Conservation (phyloP, 2,113 vertebrate genomes). For the Nesoenas mayeri region DNA sequence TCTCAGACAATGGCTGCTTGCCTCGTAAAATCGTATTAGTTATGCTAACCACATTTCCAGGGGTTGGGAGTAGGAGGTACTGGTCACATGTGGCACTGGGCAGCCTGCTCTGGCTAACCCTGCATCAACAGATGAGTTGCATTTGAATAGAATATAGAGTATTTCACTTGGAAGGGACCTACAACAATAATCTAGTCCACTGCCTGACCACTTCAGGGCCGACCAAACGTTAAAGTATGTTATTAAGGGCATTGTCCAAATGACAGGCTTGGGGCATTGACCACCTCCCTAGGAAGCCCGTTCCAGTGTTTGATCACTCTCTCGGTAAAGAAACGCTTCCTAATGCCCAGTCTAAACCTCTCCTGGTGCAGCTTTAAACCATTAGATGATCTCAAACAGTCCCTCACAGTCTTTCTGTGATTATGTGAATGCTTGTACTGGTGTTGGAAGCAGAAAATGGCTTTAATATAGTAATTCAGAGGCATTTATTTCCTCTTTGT, state of each 20-base stretch:
- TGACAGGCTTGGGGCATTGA: too few species aligned
- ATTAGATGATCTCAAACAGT: neutral
- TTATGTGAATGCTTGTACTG: neutral
- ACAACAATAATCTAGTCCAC: too few species aligned
- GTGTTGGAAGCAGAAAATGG: neutral
- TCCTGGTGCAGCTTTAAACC: too few species aligned
- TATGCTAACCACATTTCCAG: neutral
- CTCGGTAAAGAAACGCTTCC: too few species aligned
- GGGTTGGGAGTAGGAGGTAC: neutral
- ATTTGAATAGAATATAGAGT: neutral
- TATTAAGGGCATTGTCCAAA: too few species aligned
- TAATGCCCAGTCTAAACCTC: too few species aligned
- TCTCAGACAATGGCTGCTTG: neutral
- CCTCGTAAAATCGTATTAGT: neutral
- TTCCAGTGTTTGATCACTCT: too few species aligned
- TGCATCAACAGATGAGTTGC: neutral
- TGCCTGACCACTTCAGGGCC: too few species aligned
- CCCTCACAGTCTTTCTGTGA: neutral
- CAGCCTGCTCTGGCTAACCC: neutral
- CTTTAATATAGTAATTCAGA: neutral
- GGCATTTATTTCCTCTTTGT: neutral
- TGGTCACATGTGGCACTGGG: fast-evolving
- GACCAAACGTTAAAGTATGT: too few species aligned
- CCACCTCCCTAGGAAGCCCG: too few species aligned
- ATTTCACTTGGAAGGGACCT: too few species aligned